A percentile compares a stretch with the other conserved stretches of the same genome.
These are phyloP conservation scores for Lytechinus variegatus DNA, from an alignment of 35 echinoderm and acorn worm species.

Conservation along the genomic window DNA sequence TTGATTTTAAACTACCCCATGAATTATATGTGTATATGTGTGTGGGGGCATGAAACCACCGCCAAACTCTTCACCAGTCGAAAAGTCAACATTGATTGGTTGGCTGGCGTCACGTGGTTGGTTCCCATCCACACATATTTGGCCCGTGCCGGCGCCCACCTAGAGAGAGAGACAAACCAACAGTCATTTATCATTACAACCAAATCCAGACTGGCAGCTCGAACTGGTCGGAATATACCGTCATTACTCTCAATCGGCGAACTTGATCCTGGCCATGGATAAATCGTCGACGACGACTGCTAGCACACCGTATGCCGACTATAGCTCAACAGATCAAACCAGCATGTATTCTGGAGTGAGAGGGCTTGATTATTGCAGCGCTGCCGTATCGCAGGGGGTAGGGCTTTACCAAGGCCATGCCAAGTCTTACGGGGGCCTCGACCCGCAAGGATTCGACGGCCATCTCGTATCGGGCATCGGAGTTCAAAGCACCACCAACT, in stretches of 20 bases:
- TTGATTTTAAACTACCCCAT: slow-evolving; percentile 34
- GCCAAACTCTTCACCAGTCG: slow-evolving; percentile 25
- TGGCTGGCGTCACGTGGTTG: slow-evolving; percentile 15
- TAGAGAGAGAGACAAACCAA: slow-evolving; percentile 57
- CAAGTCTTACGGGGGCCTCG: slow-evolving; percentile 46
- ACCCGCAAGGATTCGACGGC: slow-evolving; percentile 45
- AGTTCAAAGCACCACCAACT: slow-evolving; percentile 39
- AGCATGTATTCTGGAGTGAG: slow-evolving; percentile 44
- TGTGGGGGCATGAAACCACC: not conserved
- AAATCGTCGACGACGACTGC: slow-evolving; percentile 47
- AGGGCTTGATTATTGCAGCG: slow-evolving; percentile 47
- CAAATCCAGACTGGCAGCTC: slow-evolving; percentile 53
- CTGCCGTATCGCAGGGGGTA: slow-evolving; percentile 41
- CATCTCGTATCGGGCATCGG: slow-evolving; percentile 42
- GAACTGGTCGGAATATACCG: slow-evolving; percentile 54
- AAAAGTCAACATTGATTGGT: slow-evolving; percentile 48
- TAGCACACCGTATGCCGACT: slow-evolving; percentile 43
- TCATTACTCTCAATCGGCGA: slow-evolving; percentile 42
- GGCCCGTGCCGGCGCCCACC: slow-evolving; percentile 51
- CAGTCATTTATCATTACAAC: slow-evolving; percentile 49
- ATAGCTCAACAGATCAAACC: slow-evolving; percentile 42
- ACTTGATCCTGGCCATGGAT: slow-evolving; percentile 33
- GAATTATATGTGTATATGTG: not conserved
- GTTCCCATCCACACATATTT: slow-evolving; percentile 33
- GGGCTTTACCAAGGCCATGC: slow-evolving; percentile 44